Evolutionary conservation across 2,888 invertebrate genomes (phyloP).

Genomic region (Baronia brevicornis): DNA sequence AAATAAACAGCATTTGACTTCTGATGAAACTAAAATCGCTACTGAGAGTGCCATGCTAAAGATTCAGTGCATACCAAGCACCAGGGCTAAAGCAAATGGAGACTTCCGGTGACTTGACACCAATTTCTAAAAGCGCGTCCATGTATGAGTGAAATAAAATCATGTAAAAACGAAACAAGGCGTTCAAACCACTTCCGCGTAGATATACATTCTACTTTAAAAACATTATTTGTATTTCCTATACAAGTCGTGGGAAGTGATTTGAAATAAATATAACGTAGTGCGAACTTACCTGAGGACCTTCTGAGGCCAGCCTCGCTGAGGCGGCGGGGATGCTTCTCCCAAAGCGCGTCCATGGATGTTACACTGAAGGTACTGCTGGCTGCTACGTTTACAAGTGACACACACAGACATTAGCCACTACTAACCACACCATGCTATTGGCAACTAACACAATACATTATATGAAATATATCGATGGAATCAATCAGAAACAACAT

Average conservation of each 20-base stretch:
- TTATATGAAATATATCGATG: slow-evolving; percentile 1
- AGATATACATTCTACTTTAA: slow-evolving; percentile 2
- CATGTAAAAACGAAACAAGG: slow-evolving; percentile 8
- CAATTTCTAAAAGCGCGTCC: slow-evolving; percentile 30
- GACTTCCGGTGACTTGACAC: slow-evolving; percentile 22
- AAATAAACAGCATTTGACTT: slow-evolving; percentile 72
- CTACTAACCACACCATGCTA: slow-evolving; percentile 42
- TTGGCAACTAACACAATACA: slow-evolving; percentile 17
- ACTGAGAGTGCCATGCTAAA: slow-evolving; percentile 28
- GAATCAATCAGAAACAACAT: not conserved
- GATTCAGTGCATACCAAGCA: slow-evolving; percentile 13
- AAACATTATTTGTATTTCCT: too few species aligned
- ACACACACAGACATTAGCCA: slow-evolving; percentile 69
- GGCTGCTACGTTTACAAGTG: slow-evolving; percentile 67
- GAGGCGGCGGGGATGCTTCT: slow-evolving; percentile 81
- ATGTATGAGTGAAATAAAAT: slow-evolving; percentile 19
- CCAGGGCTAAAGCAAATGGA: slow-evolving; percentile 28
- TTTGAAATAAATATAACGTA: slow-evolving; percentile 18
- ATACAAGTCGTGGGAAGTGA: slow-evolving; percentile 20
- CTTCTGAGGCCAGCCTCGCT: slow-evolving; percentile 85
- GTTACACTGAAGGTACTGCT: slow-evolving; percentile 77
- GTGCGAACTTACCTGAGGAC: slow-evolving; percentile 79
- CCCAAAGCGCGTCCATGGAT: slow-evolving; percentile 84
- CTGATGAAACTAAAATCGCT: slow-evolving; percentile 32
- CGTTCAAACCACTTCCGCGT: slow-evolving; percentile 10